Evolutionary conservation across 2,797 vertebrate genomes (phyloP).

Genomic region (Falco columbarius): DNA sequence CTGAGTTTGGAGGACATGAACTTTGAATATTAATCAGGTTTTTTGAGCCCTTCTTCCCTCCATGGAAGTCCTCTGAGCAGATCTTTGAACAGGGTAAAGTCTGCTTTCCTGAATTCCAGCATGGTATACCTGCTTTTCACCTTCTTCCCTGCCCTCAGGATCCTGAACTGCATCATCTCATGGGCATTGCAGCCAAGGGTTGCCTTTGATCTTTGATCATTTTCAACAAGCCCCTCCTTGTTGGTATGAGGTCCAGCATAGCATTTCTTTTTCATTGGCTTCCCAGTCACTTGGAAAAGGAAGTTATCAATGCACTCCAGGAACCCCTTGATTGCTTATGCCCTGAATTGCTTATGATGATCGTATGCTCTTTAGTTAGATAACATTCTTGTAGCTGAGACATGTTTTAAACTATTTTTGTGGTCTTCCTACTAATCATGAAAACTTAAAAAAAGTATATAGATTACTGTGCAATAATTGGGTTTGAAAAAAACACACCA

Average conservation of each 20-base stretch:
- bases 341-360: neutral
- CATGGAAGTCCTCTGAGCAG: neutral
- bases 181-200: neutral
- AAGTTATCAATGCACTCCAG: neutral
- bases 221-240: neutral
- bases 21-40: neutral
- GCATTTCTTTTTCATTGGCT: neutral
- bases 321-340: neutral
- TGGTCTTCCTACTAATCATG: neutral
- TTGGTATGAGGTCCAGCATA: neutral
- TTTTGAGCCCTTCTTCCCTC: neutral
- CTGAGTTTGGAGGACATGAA: neutral
- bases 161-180: neutral
- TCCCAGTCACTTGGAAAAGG: neutral
- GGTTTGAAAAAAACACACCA: neutral
- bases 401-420: neutral
- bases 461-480: neutral
- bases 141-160: neutral
- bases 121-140: neutral
- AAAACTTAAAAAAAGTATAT: neutral
- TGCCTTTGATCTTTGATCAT: neutral
- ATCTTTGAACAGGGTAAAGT: neutral
- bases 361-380: neutral
- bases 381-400: neutral
- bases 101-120: neutral